Evolutionary conservation across 2,113 vertebrate genomes (phyloP).

Genomic region (Eleginops maclovinus): DNA sequence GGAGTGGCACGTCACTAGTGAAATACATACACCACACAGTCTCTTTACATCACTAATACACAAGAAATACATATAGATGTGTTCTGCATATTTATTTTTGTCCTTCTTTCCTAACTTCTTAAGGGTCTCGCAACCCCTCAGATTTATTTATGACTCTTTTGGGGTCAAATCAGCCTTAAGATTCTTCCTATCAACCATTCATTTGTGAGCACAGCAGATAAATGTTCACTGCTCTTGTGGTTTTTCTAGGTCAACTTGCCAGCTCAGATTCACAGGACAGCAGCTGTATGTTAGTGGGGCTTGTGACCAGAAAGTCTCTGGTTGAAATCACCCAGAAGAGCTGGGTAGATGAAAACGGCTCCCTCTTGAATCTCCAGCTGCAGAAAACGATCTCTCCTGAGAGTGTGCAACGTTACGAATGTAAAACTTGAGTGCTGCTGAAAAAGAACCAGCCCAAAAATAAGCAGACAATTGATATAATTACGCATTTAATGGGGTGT

Average conservation of each 20-base stretch:
- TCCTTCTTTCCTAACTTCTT: not conserved
- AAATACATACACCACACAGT: not conserved
- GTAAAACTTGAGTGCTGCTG: not conserved
- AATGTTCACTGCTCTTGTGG: not conserved
- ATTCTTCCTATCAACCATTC: not conserved
- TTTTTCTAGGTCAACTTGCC: constrained; percentile 11
- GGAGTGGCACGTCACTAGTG: not conserved
- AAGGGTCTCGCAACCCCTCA: not conserved
- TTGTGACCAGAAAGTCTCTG: not conserved
- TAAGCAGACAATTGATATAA: not conserved
- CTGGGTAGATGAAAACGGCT: not conserved
- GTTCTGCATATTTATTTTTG: not conserved
- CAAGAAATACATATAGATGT: not conserved
- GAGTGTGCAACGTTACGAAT: not conserved
- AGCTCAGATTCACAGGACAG: not conserved
- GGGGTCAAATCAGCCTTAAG: not conserved
- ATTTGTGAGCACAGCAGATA: not conserved
- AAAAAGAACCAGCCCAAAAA: not conserved
- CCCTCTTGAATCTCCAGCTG: not conserved
- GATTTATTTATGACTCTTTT: not conserved
- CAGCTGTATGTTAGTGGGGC: constrained; percentile 11
- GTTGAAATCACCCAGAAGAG: constrained; percentile 13
- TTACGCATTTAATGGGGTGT: not conserved
- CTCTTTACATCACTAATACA: too few relatives aligned
- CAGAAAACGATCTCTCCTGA: not conserved